Evolutionary conservation across 23 tunicate genomes (phyloP).

Genomic region (Trididemnum nubilum): DNA sequence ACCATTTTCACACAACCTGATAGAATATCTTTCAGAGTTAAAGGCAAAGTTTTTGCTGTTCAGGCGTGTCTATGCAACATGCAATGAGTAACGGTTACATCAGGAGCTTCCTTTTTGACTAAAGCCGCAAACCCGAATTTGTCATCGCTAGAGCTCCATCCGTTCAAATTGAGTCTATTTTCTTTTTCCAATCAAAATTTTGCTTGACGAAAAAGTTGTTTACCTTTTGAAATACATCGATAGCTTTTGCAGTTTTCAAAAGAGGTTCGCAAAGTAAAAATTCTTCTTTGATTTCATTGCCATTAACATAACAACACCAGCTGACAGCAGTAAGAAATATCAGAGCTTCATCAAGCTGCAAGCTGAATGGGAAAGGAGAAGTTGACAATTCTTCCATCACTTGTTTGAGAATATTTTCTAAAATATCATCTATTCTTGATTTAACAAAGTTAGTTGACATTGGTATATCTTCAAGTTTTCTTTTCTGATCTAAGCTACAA

Average conservation of each 20-base stretch:
- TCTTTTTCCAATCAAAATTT: slow-evolving; percentile 41
- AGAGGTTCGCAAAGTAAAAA: slow-evolving; percentile 58
- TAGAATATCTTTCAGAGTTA: slow-evolving; percentile 22
- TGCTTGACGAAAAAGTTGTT: slow-evolving; percentile 34
- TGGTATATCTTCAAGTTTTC: slow-evolving; percentile 21
- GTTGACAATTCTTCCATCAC: slow-evolving; percentile 35
- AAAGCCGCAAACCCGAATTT: slow-evolving; percentile 38
- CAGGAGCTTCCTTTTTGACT: slow-evolving; percentile 36
- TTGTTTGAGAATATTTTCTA: slow-evolving; percentile 37
- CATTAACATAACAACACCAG: slow-evolving; percentile 28
- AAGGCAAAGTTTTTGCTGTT: slow-evolving; percentile 29
- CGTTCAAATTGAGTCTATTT: slow-evolving; percentile 36
- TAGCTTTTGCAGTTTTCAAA: slow-evolving; percentile 34
- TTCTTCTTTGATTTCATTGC: slow-evolving; percentile 39
- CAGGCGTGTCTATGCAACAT: slow-evolving; percentile 28
- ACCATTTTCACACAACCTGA: slow-evolving; percentile 27
- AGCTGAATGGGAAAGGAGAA: slow-evolving; percentile 28
- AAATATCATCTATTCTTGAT: slow-evolving; percentile 38
- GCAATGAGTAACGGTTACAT: slow-evolving; percentile 25
- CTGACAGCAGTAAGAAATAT: too few relatives aligned
- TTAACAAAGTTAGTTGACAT: slow-evolving; percentile 40
- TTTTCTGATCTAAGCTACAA: slow-evolving; percentile 34
- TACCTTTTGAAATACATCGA: slow-evolving; percentile 29
- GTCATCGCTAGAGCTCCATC: slow-evolving; percentile 57
- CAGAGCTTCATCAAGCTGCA: slow-evolving; percentile 49